Evolutionary conservation across 2,113 vertebrate species (phyloP), one percentile per base, ranked within the genome.

Genomic region (Craseonycteris thonglongyai): DNA sequence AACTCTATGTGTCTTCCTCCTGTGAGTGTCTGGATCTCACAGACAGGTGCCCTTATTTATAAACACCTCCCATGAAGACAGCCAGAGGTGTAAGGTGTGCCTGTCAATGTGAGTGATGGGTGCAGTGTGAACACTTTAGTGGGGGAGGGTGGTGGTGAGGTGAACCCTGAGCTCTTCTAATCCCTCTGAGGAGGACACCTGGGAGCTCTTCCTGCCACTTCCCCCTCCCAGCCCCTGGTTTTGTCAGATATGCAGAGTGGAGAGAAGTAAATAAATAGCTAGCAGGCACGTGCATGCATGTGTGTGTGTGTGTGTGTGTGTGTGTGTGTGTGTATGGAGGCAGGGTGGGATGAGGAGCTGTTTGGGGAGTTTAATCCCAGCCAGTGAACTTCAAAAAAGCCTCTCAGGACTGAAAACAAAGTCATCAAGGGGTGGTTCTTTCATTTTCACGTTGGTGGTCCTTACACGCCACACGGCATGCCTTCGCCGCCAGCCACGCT

Each of bases 41-140:
- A 80, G 78, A 74, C 93, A 97, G 90, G 91, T 95, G 93, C 59
- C 83, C 47, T 81, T 92, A 68, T 88, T 93, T 93, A 91, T 75
- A 94, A 95, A 90, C 68, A 45, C 80, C 61, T 85, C 92, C 79
- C 30, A 30, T 26, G 92, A 88, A 94, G 95, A 83, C 45, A 71
- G 80, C 45, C 58, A 63, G 84, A 87, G 54, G 76, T 68, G 71
- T 71, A 80, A 92, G 93, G 40, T 19, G 4, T 72, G 40, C 38
- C 78, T 87, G 72, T 74, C 85, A 54, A 51, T 5, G 35, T 85
- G 81, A 94, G 35, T 80, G 91, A 95, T 59, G 68, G 92, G 40
- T 21, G 58, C 47, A n/a, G 24, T 10, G 5, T 13, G 61, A 74
- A 72, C 2, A 11, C 35, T 33, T 30, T 18, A 61, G 54, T 47